A percentile compares a stretch with the other conserved stretches of the same genome.
phyloP scores from a whole-genome alignment of 2,113 vertebrate species.

The Choloepus hoffmanni region DNA sequence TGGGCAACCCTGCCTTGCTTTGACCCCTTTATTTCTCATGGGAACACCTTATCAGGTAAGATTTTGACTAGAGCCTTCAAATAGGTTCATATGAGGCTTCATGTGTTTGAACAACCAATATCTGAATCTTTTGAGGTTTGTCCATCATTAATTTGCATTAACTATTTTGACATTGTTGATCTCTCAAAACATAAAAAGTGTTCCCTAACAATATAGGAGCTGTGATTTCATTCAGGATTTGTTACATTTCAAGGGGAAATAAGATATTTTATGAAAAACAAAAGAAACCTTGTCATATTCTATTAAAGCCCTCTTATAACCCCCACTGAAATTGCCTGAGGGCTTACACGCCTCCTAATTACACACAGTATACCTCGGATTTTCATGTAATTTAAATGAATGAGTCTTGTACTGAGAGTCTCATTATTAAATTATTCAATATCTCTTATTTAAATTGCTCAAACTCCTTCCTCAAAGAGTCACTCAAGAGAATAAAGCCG shows the following conservation, averaged over 20 bases:
- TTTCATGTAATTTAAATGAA: constrained; percentile 83
- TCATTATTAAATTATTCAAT: constrained; percentile 77
- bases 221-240: constrained; percentile 78
- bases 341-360: constrained; percentile 73
- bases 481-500: constrained; percentile 57
- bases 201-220: constrained; percentile 60
- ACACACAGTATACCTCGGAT: constrained; percentile 70
- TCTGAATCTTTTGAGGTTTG: constrained; percentile 49
- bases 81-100: constrained; percentile 27
- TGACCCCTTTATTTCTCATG: background rate
- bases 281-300: constrained; percentile 81
- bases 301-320: constrained; percentile 75
- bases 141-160: constrained; percentile 75
- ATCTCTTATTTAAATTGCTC: constrained; percentile 79
- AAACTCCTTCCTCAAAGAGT: constrained; percentile 68
- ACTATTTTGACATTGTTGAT: constrained; percentile 75
- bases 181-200: constrained; percentile 74
- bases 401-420: constrained; percentile 75
- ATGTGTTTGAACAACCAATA: constrained; percentile 58
- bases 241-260: constrained; percentile 77
- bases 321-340: constrained; percentile 74
- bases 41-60: constrained; percentile 39
- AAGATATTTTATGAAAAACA: constrained; percentile 80
- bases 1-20: background rate
- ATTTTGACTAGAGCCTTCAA: constrained; percentile 29